These are phyloP conservation scores for Danio rerio DNA, from an alignment of 2,113 vertebrate species.

Conservation along the genomic window GRCz12tu NC_133196.1:27091501-27092000, in stretches of 20 bases:
- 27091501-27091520: conserved; percentile 49
- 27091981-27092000: conserved; percentile 10
- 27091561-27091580: conserved; percentile 45
- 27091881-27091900: not conserved
- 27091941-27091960: conserved; percentile 11
- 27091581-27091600: conserved; percentile 51
- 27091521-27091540: conserved; percentile 47
- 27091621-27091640: conserved; percentile 27
- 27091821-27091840: not conserved
- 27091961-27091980: conserved; percentile 10
- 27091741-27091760: not conserved
- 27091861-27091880: not conserved
- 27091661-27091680: conserved; percentile 7
- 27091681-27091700: not conserved
- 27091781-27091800: conserved; percentile 9
- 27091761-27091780: not conserved
- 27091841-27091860: not conserved
- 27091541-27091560: conserved; percentile 55
- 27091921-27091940: conserved; percentile 9
- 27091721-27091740: not conserved
- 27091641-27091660: conserved; percentile 18
- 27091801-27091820: not conserved
- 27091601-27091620: conserved; percentile 33
- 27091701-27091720: conserved; percentile 23
- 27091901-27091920: conserved; percentile 20